Evolutionary conservation across 2,888 invertebrate species (phyloP), one percentile per base, ranked within the genome.

Genomic region (Xestia rhomboidea): DNA sequence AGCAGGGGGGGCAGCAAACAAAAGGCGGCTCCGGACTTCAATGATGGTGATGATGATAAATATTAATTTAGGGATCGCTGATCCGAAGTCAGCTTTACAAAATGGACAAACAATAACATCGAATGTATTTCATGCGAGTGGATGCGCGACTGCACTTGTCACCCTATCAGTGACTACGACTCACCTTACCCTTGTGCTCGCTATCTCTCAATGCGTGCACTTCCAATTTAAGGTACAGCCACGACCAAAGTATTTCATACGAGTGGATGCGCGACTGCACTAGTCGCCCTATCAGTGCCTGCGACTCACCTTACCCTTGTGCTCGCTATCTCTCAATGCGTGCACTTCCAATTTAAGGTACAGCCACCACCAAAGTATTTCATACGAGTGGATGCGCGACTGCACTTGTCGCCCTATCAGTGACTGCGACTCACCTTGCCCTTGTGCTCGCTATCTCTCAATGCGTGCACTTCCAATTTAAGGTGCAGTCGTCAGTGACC

Each of bases 221-320:
- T 38, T 68, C 18, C 30, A 72, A 64, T 60, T 72, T 74, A 66
- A 85, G 63, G 64, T 10, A 10, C 41, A 1, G 10, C 10, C 41
- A 41, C 7, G 1, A 41, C 8, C 41, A 41, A 41, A 41, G 41
- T 77, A 77, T 82, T 82, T 51, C 5, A 60, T 83, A 57, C 7
- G 0, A 69, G 44, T 74, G 62, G 82, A 83, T 85, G 85, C 27
- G 54, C 13, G 71, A 74, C 73, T 60, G 51, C 73, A 64, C 41
- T 54, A 70, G 51, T 66, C 54, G 1, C 49, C 66, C 38, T 83
- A 85, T 82, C 83, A 72, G 73, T 18, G 49, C 49, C 67, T 49
- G 6, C 76, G 68, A 60, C 73, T 80, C 76, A 82, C 82, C 77
- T 79, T 84, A 82, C 73, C 86, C 81, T 87, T 86, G 77, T 60